Conservation (phyloP, 2,888 invertebrate species). For the Onthophagus sagittarius region DNA sequence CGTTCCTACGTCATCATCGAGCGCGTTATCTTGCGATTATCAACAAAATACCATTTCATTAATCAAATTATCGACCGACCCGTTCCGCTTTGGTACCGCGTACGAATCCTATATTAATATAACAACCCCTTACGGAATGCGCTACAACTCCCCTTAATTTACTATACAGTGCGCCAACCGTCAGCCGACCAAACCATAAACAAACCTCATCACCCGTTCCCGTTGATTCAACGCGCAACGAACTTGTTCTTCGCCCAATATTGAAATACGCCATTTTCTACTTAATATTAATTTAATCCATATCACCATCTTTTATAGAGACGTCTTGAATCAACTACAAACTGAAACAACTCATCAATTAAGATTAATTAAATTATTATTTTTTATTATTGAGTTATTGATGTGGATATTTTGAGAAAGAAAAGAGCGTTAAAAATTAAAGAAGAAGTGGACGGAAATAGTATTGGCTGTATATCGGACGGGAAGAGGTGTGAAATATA, state of each 20-base stretch:
- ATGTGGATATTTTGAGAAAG: not conserved
- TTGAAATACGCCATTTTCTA: not conserved
- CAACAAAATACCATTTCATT: conserved; percentile 8
- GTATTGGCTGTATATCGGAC: not conserved
- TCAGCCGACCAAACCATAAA: conserved; percentile 3
- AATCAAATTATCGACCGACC: conserved; percentile 8
- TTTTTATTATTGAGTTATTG: not conserved
- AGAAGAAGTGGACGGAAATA: not conserved
- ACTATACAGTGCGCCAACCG: conserved; percentile 6
- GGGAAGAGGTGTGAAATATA: not conserved
- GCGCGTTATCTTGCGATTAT: conserved; percentile 9
- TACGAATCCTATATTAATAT: conserved; percentile 7
- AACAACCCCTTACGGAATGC: conserved; percentile 10
- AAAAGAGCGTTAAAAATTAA: not conserved
- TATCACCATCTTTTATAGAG: not conserved
- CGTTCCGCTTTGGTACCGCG: not conserved
- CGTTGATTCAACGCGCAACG: not conserved
- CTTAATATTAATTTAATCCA: not conserved
- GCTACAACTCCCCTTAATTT: conserved; percentile 11
- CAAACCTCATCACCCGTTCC: conserved; percentile 1
- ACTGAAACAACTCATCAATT: no score
- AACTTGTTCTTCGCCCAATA: not conserved
- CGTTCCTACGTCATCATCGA: not conserved
- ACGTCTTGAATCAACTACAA: not conserved
- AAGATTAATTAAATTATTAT: no score